These are phyloP conservation scores for Diarsia rubi DNA, from an alignment of 2,888 invertebrate genomes.

Conservation along the genomic window DNA sequence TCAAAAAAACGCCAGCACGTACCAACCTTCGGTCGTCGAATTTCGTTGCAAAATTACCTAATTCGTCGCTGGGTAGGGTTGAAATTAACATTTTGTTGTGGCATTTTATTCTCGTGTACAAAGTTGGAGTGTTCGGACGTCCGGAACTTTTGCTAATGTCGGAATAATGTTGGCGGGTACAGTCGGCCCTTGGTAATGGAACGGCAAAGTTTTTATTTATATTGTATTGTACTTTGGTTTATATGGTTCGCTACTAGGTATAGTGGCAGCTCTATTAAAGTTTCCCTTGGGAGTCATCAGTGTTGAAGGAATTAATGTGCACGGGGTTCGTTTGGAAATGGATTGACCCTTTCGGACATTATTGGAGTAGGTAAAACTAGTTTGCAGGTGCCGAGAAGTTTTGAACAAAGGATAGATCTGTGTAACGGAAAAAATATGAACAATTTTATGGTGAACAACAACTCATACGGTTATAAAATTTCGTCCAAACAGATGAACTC, in stretches of 20 bases:
- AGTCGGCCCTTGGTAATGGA: conserved; percentile 69
- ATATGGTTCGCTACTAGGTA: conserved; percentile 58
- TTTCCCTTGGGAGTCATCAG: conserved; percentile 64
- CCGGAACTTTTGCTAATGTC: conserved; percentile 83
- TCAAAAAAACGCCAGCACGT: conserved; percentile 53
- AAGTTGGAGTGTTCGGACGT: conserved; percentile 79
- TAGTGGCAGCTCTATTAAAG: conserved; percentile 63
- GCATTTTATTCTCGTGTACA: conserved; percentile 77
- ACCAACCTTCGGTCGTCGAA: conserved; percentile 60
- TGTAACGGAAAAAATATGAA: not conserved
- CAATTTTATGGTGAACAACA: not conserved
- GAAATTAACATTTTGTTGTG: conserved; percentile 82
- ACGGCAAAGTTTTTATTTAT: conserved; percentile 72
- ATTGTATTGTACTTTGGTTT: conserved; percentile 70
- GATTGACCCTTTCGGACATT: conserved; percentile 47
- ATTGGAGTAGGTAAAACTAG: not conserved
- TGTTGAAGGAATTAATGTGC: conserved; percentile 54
- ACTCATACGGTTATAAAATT: not conserved
- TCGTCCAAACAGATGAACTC: not conserved
- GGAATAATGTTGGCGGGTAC: conserved; percentile 79
- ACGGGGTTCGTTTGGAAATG: conserved; percentile 59
- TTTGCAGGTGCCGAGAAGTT: not conserved
- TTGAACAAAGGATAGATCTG: not conserved
- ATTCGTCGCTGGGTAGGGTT: conserved; percentile 77
- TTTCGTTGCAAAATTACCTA: conserved; percentile 73